Base-by-base conservation (phyloP, 2,113 vertebrate genomes). In the Platycercus adscitus region DNA sequence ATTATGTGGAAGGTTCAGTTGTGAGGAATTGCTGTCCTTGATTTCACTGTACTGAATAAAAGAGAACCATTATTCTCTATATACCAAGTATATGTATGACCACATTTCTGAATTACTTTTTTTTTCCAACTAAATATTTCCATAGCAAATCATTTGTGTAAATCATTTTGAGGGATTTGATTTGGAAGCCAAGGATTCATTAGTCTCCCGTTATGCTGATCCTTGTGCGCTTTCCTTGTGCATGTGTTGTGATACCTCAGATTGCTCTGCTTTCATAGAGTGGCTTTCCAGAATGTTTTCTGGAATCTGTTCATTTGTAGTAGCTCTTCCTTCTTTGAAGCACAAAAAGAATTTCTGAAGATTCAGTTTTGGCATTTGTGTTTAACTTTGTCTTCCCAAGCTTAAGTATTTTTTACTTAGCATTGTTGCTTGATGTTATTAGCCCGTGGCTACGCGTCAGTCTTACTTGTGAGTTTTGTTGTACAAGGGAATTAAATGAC, bases 161-260 rank as follows among this genome's bases (percentile, higher is more conserved):
- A 85, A 35, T 82, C n/a, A 13, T 88, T 86, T 17, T 43, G 46
- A 85, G 53, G 25, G 35, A 25, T 37, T 94, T 88, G 49, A n/a
- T 89, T 68, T 69, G 52, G 77, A 81, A 86, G 31, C 41, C 24
- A 35, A 4, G 28, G 39, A 7, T 49, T 33, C 9, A 16, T 52
- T 53, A 44, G 43, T 64, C 47, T 79, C 24, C 29, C 21, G 31
- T 79, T 64, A 16, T 3, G 18, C 55, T 66, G 39, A 47, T 68
- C 24, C 50, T 56, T 31, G 8, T 41, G 50, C 29, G n/a, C n/a
- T 80, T 90, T 63, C 37, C 26, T 86, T 31, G 12, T 68, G 35
- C 18, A 2, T 35, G 29, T 2, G 1, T 49, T 91, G 6, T 35
- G 43, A 9, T 63, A 35, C 68, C 58, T 84, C 0, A 0, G 1